Evolutionary conservation across 1,140 invertebrate species (phyloP).

Genomic region (Hyposmocoma kahamanoa): DNA sequence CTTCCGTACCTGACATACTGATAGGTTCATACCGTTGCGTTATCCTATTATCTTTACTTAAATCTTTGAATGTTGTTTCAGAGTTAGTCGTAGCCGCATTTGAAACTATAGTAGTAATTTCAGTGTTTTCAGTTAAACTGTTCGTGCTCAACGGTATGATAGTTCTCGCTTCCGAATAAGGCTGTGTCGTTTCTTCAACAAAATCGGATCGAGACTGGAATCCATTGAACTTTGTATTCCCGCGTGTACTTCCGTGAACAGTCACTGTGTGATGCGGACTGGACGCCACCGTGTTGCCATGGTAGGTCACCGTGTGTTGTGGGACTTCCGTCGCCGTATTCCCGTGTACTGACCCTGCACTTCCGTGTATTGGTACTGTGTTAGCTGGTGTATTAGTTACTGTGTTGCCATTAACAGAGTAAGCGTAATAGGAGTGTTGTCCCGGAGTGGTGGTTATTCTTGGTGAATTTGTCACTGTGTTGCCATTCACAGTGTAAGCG

Average conservation of each 20-base stretch:
- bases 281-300: constrained; percentile 13
- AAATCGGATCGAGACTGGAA: constrained; percentile 43
- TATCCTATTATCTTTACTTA: too few species aligned
- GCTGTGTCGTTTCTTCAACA: constrained; percentile 25
- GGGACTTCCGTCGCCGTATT: not conserved
- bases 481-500: not conserved
- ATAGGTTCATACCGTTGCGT: too few species aligned
- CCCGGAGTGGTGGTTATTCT: not conserved
- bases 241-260: constrained; percentile 45
- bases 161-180: too few species aligned
- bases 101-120: too few species aligned
- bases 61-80: too few species aligned
- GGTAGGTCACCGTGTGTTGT: not conserved
- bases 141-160: too few species aligned
- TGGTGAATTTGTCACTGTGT: not conserved
- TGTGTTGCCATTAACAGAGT: not conserved
- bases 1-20: too few species aligned
- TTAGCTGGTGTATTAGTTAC: not conserved
- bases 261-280: constrained; percentile 36
- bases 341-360: not conserved
- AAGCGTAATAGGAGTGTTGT: not conserved
- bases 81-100: too few species aligned
- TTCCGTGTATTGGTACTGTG: not conserved
- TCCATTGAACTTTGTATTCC: constrained; percentile 39
- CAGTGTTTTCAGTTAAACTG: too few species aligned